Percentiles rank a stretch among this genome's conserved stretches.
Evolutionary conservation across 2,797 vertebrate species (phyloP).

Genomic region (Chaetophractus vellerosus): DNA sequence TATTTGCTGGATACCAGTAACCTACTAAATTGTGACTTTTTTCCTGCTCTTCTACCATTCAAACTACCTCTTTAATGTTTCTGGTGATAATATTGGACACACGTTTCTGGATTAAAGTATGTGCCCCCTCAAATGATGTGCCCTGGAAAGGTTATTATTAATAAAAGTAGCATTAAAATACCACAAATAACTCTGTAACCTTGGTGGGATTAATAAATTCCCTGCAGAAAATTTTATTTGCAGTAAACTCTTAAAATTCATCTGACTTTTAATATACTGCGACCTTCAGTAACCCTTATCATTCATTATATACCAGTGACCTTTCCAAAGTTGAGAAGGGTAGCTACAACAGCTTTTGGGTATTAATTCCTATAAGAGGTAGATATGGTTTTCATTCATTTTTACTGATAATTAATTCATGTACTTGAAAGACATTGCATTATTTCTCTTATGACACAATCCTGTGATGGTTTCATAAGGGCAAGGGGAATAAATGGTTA

Average conservation of each 20-base stretch:
- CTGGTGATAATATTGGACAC: conserved; percentile 20
- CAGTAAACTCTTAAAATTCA: conserved; percentile 77
- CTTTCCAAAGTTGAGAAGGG: conserved; percentile 72
- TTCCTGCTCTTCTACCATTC: background rate
- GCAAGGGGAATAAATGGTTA: background rate
- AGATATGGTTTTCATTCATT: background rate
- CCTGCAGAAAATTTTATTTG: conserved; percentile 74
- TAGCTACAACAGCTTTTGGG: conserved; percentile 10
- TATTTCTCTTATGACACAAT: background rate
- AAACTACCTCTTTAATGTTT: conserved; percentile 64
- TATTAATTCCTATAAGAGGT: conserved; percentile 20
- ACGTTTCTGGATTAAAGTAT: conserved; percentile 65
- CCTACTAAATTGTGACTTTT: background rate
- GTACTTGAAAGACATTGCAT: background rate
- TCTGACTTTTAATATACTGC: conserved; percentile 73
- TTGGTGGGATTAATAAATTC: conserved; percentile 74
- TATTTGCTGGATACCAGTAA: background rate
- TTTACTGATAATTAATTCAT: conserved; percentile 19
- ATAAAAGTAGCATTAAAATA: conserved; percentile 76
- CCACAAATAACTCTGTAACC: conserved; percentile 74
- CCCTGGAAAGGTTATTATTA: conserved; percentile 72
- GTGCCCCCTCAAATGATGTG: background rate
- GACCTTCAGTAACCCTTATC: conserved; percentile 68
- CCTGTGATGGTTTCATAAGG: background rate
- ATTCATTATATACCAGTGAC: conserved; percentile 60